Percentiles rank a stretch among this genome's conserved stretches.
Evolutionary conservation across 2,888 invertebrate species (phyloP).

Genomic region (Lissocephala sabroskyi): DNA sequence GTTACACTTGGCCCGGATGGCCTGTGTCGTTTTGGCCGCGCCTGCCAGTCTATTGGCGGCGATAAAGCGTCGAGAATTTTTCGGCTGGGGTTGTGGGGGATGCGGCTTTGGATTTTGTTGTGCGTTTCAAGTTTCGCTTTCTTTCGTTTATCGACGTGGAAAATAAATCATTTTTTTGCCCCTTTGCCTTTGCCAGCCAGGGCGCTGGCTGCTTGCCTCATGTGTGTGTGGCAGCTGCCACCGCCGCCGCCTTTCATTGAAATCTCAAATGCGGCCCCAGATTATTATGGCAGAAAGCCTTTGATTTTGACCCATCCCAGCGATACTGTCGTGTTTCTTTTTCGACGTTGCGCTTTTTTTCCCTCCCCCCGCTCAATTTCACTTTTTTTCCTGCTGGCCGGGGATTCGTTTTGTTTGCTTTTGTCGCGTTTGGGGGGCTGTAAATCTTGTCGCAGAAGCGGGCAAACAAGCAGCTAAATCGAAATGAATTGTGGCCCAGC

Average conservation of each 20-base stretch:
- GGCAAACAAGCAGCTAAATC: conserved; percentile 16
- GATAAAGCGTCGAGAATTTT: not conserved
- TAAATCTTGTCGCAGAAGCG: conserved; percentile 41
- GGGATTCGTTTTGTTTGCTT: conserved; percentile 6
- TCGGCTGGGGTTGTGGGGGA: too few species aligned
- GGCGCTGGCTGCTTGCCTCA: not conserved
- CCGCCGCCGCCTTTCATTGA: conserved; percentile 36
- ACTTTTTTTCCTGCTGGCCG: not conserved
- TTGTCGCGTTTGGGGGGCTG: conserved; percentile 34
- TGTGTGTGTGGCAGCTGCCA: conserved; percentile 20
- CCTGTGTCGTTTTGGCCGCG: too few species aligned
- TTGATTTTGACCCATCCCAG: conserved; percentile 37
- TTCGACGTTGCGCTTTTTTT: conserved; percentile 5
- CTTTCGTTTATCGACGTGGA: conserved; percentile 56
- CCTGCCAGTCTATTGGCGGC: conserved; percentile 1
- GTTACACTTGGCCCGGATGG: conserved; percentile 29
- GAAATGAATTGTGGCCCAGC: conserved; percentile 6
- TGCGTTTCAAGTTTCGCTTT: conserved; percentile 52
- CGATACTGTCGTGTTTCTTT: not conserved
- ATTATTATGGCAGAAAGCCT: conserved; percentile 56
- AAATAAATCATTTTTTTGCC: conserved; percentile 56
- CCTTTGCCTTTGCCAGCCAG: not conserved
- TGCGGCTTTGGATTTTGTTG: not conserved
- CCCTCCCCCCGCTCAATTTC: not conserved
- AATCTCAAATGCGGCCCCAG: conserved; percentile 52